phyloP scores from a whole-genome alignment of 2,888 invertebrate genomes.

The Tachystola acroxantha region DNA sequence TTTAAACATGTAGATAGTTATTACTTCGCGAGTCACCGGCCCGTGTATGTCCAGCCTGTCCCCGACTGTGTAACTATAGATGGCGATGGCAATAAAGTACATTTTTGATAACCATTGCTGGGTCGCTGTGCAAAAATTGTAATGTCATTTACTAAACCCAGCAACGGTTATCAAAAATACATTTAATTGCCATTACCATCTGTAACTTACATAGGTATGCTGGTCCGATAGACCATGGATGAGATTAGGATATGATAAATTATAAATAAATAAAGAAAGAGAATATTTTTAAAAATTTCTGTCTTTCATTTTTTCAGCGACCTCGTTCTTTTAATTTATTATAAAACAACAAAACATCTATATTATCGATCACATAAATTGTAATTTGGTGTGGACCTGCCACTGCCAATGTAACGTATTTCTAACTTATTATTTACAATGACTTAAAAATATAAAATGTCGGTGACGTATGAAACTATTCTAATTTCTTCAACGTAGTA shows the following conservation, averaged over 20 bases:
- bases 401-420: no score
- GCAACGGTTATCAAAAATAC: no score
- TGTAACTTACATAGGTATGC: no score
- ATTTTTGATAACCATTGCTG: no score
- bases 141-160: no score
- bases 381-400: no score
- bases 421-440: background rate
- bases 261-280: slow-evolving; percentile 72
- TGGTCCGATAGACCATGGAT: slow-evolving; percentile 59
- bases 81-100: no score
- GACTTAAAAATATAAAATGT: no score
- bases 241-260: slow-evolving; percentile 66
- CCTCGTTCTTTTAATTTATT: background rate
- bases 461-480: slow-evolving; percentile 41
- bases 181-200: no score
- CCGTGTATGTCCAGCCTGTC: slow-evolving; percentile 4
- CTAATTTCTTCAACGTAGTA: slow-evolving; percentile 64
- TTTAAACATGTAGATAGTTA: slow-evolving; percentile 35
- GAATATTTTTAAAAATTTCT: slow-evolving; percentile 61
- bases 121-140: no score
- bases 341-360: background rate
- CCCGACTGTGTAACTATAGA: no score
- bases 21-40: slow-evolving; percentile 52
- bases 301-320: slow-evolving; percentile 36
- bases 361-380: no score